phyloP scores from a whole-genome alignment of 53 echinoderm and acorn worm genomes.

The Hippasteria phrygiana region DNA sequence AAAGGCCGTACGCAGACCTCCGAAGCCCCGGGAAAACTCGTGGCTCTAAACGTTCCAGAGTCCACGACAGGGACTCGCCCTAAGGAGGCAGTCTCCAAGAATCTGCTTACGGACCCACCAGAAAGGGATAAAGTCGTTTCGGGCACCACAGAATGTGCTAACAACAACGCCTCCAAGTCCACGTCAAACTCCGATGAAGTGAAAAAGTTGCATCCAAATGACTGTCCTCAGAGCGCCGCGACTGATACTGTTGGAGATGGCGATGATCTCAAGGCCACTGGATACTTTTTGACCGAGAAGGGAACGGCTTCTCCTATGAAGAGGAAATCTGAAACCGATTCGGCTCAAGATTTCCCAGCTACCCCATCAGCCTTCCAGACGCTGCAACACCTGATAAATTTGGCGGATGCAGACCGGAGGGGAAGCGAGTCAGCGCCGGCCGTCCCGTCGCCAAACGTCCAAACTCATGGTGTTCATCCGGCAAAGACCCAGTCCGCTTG shows the following conservation, averaged over 20 bases:
- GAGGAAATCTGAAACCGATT: neutral
- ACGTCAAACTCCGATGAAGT: neutral
- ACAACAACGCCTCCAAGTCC: neutral
- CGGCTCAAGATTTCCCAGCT: neutral
- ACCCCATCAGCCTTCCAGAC: neutral
- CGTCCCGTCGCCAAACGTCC: neutral
- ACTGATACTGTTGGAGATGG: neutral
- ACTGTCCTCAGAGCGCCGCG: neutral
- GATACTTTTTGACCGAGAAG: conserved; percentile 14
- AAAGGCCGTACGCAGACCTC: neutral
- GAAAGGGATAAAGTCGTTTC: neutral
- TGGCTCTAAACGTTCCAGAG: conserved; percentile 2
- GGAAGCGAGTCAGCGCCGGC: neutral
- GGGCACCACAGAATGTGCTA: neutral
- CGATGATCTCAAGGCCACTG: neutral
- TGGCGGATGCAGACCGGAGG: neutral
- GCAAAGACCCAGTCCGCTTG: neutral
- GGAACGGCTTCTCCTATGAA: neutral
- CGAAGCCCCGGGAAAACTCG: neutral
- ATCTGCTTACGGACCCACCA: neutral
- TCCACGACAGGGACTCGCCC: neutral
- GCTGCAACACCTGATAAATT: neutral
- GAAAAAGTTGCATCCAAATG: neutral
- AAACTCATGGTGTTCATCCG: neutral
- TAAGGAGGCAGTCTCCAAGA: neutral